Percentiles rank a stretch among this genome's conserved stretches.
Evolutionary conservation across 2,797 vertebrate genomes (phyloP).

Genomic region (Phataginus tetradactyla): DNA sequence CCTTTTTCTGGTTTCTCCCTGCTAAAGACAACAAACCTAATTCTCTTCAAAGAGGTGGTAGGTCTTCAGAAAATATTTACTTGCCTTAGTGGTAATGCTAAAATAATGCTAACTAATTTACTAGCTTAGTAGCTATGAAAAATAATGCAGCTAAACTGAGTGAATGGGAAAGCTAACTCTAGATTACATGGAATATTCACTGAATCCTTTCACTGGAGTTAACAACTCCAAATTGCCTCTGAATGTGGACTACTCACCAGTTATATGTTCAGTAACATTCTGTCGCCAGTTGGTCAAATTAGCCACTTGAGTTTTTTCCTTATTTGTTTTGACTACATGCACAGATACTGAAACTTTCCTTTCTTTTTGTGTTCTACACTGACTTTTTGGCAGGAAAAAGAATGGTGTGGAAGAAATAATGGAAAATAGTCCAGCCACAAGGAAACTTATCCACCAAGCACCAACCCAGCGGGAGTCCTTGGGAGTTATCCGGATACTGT

Average conservation of each 20-base stretch:
- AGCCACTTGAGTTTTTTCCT: not conserved
- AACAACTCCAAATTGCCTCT: not conserved
- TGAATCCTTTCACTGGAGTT: not conserved
- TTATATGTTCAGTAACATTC: slow-evolving; percentile 36
- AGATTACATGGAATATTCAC: not conserved
- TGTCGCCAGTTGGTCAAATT: not conserved
- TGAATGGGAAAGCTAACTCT: not conserved
- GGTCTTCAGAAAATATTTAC: not conserved
- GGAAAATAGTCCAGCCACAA: slow-evolving; percentile 87
- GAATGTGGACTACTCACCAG: slow-evolving; percentile 77
- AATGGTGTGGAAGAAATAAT: slow-evolving; percentile 92
- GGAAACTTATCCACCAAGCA: slow-evolving; percentile 96
- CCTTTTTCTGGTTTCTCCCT: not conserved
- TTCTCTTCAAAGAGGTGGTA: not conserved
- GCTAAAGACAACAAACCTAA: not conserved
- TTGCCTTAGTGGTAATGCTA: too few relatives aligned
- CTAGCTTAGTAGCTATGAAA: not conserved
- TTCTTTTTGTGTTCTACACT: slow-evolving; percentile 78
- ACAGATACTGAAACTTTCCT: slow-evolving; percentile 34
- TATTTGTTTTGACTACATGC: slow-evolving; percentile 19
- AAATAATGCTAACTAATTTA: too few relatives aligned
- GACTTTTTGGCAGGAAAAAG: slow-evolving; percentile 91
- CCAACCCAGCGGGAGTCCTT: slow-evolving; percentile 96
- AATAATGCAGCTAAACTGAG: not conserved
- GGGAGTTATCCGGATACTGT: slow-evolving; percentile 91